Evolutionary conservation across 2,888 invertebrate genomes (phyloP), one percentile per base, ranked within the genome.

Genomic region (Thymelicus sylvestris): DNA sequence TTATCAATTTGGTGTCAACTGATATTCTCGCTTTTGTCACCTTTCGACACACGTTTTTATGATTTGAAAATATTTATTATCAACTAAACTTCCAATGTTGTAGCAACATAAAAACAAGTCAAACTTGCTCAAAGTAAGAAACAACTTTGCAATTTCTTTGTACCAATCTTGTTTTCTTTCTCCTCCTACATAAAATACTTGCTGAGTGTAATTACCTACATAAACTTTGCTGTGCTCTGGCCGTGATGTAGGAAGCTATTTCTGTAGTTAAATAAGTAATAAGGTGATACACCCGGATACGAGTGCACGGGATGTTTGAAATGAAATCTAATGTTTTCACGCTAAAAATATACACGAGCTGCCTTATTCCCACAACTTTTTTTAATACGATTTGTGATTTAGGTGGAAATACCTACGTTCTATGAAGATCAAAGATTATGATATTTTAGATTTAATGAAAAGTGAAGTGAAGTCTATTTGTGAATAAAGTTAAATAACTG

Each of bases 211-310:
- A 69, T 69, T 69, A 64, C 69, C 39, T 48, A 69, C 69, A 69
- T 69, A 69, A 69, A 69, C 48, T 64, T 69, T 52, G 6, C 44
- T 38, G 57, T 57, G 63, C 39, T 63, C 63, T 69, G 47, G 47
- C 68, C 63, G 68, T 63, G 68, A 68, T 68, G 68, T 63, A 68
- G 57, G 63, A 68, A 68, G 57, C 68, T 68, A 68, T 68, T 68
- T 63, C 57, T 57, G 68, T 47, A 47, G 47, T 47, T 68, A 52
- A 68, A 68, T 63, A 68, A 55, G 57, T 55, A 68, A 68, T 63
- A 68, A 47, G 38, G 57, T 48, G 38, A 50, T 50, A 64, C 10
- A 63, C 63, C 41, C 52, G 7, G 8, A 62, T 38, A 10, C 31
- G 48, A 50, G n/a, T 31, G 31, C 38, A 55, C 38, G 8, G 12